phyloP scores from a whole-genome alignment of 2,113 vertebrate species.

The Poeciliopsis prolifica region DNA sequence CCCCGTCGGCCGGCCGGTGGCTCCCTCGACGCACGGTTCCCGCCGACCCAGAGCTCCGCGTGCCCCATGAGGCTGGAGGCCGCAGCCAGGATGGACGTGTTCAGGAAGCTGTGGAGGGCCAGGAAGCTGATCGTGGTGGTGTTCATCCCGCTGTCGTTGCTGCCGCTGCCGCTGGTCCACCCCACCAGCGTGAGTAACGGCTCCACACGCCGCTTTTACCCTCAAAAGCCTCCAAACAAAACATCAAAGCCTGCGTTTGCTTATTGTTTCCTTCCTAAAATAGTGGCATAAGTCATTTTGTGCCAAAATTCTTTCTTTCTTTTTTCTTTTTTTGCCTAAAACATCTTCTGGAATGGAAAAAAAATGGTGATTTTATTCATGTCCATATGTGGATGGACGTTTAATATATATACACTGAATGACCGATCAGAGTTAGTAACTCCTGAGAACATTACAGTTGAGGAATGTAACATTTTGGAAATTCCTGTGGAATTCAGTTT shows the following conservation, averaged over 20 bases:
- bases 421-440: too few species aligned
- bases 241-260: not conserved
- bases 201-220: not conserved
- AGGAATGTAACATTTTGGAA: not conserved
- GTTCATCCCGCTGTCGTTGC: conserved; percentile 89
- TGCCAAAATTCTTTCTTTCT: too few species aligned
- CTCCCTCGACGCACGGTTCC: conserved; percentile 24
- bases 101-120: conserved; percentile 84
- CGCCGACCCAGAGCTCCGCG: conserved; percentile 32
- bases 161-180: conserved; percentile 90
- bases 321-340: too few species aligned
- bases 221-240: not conserved
- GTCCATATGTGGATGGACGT: too few species aligned
- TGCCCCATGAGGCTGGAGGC: conserved; percentile 78
- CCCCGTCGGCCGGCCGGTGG: not conserved
- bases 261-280: too few species aligned
- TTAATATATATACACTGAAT: too few species aligned
- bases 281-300: too few species aligned
- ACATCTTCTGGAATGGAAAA: too few species aligned
- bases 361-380: too few species aligned
- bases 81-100: conserved; percentile 84
- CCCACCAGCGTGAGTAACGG: conserved; percentile 90
- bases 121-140: conserved; percentile 89
- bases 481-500: too few species aligned
- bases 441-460: not conserved